Conservation (phyloP, 2,888 invertebrate genomes). For the Drosophila limbata region DNA sequence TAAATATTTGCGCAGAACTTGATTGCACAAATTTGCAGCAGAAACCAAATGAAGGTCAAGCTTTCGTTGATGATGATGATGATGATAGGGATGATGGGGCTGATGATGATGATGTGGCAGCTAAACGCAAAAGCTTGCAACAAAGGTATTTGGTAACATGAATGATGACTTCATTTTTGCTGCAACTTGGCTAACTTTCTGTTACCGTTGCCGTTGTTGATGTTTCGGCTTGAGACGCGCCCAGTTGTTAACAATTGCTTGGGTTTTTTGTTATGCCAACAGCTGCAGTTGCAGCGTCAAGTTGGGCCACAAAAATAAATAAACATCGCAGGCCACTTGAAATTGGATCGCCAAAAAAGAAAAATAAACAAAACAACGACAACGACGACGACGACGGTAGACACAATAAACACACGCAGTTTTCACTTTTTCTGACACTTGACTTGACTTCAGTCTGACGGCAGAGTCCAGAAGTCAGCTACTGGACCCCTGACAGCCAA, state of each 20-base stretch:
- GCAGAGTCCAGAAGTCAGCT: slow-evolving; percentile 71
- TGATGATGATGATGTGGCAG: not conserved
- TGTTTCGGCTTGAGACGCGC: slow-evolving; percentile 56
- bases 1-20: slow-evolving; percentile 31
- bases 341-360: slow-evolving; percentile 81
- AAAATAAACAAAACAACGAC: slow-evolving; percentile 66
- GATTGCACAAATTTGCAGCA: slow-evolving; percentile 26
- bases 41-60: slow-evolving; percentile 21
- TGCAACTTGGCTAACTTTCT: slow-evolving; percentile 58
- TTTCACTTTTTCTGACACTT: slow-evolving; percentile 80
- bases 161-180: slow-evolving; percentile 50
- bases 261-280: slow-evolving; percentile 74
- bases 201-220: slow-evolving; percentile 28
- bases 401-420: slow-evolving; percentile 71
- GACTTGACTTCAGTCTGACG: slow-evolving; percentile 60
- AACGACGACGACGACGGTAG: slow-evolving; percentile 31
- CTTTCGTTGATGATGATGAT: slow-evolving; percentile 3
- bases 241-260: slow-evolving; percentile 76
- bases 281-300: slow-evolving; percentile 68
- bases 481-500: slow-evolving; percentile 38
- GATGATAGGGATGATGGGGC: not conserved
- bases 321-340: slow-evolving; percentile 76
- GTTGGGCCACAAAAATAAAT: slow-evolving; percentile 72
- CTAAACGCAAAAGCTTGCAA: slow-evolving; percentile 5
- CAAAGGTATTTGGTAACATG: slow-evolving; percentile 11